Evolutionary conservation across 2,797 vertebrate species (phyloP).

Genomic region (Halcyon smyrnensis): DNA sequence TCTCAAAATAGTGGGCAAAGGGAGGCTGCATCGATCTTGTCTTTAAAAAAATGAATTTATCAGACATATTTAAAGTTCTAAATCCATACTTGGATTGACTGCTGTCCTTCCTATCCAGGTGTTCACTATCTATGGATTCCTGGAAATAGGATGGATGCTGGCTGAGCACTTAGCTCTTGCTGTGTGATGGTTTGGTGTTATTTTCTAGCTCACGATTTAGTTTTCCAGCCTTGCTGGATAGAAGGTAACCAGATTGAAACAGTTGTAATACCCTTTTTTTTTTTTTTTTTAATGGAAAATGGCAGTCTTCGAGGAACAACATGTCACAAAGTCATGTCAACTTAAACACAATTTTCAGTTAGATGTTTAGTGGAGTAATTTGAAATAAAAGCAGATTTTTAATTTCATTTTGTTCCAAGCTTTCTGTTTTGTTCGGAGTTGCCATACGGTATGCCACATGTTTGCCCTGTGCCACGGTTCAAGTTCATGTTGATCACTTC

Average conservation of each 20-base stretch:
- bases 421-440: slow-evolving; percentile 63
- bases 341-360: slow-evolving; percentile 45
- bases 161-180: not conserved
- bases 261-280: not conserved
- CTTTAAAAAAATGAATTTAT: not conserved
- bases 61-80: not conserved
- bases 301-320: slow-evolving; percentile 36
- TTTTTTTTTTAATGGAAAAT: slow-evolving; percentile 16
- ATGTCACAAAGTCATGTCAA: slow-evolving; percentile 55
- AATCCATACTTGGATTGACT: not conserved
- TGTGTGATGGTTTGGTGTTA: not conserved
- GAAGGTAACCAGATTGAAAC: slow-evolving; percentile 47
- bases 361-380: slow-evolving; percentile 41
- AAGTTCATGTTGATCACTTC: slow-evolving; percentile 41
- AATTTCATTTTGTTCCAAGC: slow-evolving; percentile 67
- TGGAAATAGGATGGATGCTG: slow-evolving; percentile 4
- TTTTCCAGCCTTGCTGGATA: not conserved
- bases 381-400: slow-evolving; percentile 66
- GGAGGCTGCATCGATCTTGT: not conserved
- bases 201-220: not conserved
- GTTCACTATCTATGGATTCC: not conserved
- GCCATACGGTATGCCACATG: slow-evolving; percentile 59
- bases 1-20: not conserved
- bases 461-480: slow-evolving; percentile 54
- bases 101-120: not conserved